Evolutionary conservation across 2,888 invertebrate genomes (phyloP).

Genomic region (Agriopis aurantiaria): DNA sequence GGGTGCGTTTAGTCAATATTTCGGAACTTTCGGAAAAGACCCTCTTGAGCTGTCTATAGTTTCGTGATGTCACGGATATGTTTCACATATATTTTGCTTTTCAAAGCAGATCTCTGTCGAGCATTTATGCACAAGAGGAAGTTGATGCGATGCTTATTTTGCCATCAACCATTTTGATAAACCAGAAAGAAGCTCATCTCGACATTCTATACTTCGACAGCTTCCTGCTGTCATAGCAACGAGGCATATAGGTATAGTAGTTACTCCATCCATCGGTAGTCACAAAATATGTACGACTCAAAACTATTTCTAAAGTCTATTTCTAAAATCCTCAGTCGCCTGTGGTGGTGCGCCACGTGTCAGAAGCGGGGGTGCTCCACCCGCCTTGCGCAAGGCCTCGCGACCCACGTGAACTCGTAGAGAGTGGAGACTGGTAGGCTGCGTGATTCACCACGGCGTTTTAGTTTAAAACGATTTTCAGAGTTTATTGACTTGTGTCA

Average conservation of each 20-base stretch:
- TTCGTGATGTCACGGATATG: not conserved
- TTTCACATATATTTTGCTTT: slow-evolving; percentile 6
- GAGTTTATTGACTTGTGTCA: not conserved
- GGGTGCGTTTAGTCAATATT: slow-evolving; percentile 12
- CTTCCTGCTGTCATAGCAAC: no score
- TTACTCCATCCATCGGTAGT: not conserved
- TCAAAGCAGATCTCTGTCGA: not conserved
- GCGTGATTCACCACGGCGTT: slow-evolving; percentile 36
- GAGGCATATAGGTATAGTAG: no score
- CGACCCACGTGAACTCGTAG: slow-evolving; percentile 31
- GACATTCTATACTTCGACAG: no score
- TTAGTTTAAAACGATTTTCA: not conserved
- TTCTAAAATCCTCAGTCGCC: not conserved
- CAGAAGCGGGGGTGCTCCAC: slow-evolving; percentile 37
- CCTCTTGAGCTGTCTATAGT: slow-evolving; percentile 2
- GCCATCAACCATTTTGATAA: no score
- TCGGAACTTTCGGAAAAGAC: slow-evolving; percentile 1
- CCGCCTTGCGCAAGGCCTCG: slow-evolving; percentile 30
- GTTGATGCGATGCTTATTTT: no score
- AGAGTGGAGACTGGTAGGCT: slow-evolving; percentile 12
- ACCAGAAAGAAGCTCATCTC: no score
- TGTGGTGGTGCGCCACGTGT: slow-evolving; percentile 29
- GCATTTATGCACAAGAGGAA: no score
- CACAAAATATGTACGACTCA: not conserved
- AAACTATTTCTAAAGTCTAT: not conserved